These are phyloP conservation scores for Drosophila subquinaria DNA, from an alignment of 2,888 invertebrate genomes.

Conservation along the genomic window DNA sequence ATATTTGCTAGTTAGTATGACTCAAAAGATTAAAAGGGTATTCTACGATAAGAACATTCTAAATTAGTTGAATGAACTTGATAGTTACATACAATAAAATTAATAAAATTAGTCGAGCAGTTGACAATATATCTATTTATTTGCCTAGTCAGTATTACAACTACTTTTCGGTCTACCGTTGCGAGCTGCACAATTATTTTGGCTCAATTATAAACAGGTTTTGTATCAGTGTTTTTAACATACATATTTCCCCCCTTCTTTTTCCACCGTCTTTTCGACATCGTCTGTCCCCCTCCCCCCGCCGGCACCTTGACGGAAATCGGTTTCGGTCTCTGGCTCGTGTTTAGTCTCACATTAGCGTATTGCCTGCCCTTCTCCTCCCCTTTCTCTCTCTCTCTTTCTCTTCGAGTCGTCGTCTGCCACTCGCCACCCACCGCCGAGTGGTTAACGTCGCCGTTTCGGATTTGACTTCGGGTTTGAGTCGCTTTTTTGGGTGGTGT, in stretches of 20 bases:
- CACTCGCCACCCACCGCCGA: constrained; percentile 37
- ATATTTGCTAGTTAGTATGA: not conserved
- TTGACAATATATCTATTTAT: not conserved
- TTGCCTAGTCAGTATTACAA: constrained; percentile 10
- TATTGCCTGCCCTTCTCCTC: constrained; percentile 30
- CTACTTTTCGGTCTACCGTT: not conserved
- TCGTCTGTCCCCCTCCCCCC: not conserved
- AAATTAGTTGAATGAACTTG: not conserved
- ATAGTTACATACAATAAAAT: too few species aligned
- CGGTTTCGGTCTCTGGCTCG: constrained; percentile 70
- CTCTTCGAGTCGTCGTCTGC: too few species aligned
- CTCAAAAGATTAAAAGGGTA: not conserved
- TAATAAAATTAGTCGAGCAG: not conserved
- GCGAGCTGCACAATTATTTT: not conserved
- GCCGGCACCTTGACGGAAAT: constrained; percentile 67
- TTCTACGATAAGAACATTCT: not conserved
- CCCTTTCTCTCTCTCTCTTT: too few species aligned
- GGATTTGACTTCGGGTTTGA: constrained; percentile 47
- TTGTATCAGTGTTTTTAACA: constrained; percentile 33
- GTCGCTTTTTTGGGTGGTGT: constrained; percentile 20
- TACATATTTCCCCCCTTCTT: not conserved
- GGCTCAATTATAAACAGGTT: constrained; percentile 10
- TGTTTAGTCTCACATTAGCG: constrained; percentile 80
- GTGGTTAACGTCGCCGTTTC: constrained; percentile 68
- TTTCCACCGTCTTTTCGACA: constrained; percentile 5